A percentile compares a stretch with the other conserved stretches of the same genome.
These are phyloP conservation scores for Raja brachyura DNA, from an alignment of 2,113 vertebrate species.

Conservation along the genomic window DNA sequence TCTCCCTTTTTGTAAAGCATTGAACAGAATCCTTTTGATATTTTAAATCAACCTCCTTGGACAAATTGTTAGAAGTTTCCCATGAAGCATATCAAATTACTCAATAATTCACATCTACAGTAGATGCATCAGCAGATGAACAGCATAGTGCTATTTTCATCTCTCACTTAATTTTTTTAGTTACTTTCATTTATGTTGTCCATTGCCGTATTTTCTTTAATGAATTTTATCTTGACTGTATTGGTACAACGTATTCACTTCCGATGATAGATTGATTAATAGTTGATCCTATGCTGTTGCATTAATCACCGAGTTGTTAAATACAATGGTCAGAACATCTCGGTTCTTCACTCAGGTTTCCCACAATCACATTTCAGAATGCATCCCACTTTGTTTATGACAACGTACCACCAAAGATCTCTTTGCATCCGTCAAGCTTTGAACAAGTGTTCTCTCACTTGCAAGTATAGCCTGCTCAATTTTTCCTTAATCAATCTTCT, in stretches of 20 bases:
- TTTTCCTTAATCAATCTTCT: too few species aligned
- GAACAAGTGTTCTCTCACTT: too few species aligned
- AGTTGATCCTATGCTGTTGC: not conserved
- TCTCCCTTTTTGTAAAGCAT: not conserved
- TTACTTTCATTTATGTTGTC: not conserved
- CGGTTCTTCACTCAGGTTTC: not conserved
- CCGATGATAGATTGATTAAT: too few species aligned
- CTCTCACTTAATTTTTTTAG: not conserved
- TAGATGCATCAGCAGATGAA: too few species aligned
- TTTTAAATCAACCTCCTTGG: not conserved
- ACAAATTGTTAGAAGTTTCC: not conserved
- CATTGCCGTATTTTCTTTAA: not conserved
- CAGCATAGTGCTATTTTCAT: not conserved
- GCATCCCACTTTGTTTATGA: not conserved
- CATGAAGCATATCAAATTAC: not conserved
- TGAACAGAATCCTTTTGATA: not conserved
- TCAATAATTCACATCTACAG: not conserved
- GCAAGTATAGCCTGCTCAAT: too few species aligned
- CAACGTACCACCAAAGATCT: not conserved
- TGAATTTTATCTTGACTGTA: not conserved
- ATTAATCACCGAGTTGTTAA: not conserved
- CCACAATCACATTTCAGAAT: not conserved
- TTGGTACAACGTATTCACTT: not conserved
- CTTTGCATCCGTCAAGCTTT: too few species aligned
- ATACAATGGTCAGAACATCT: not conserved